A percentile compares a stretch with the other conserved stretches of the same genome.
Conservation (phyloP, 2,888 invertebrate genomes). For the Unio pictorum region DNA sequence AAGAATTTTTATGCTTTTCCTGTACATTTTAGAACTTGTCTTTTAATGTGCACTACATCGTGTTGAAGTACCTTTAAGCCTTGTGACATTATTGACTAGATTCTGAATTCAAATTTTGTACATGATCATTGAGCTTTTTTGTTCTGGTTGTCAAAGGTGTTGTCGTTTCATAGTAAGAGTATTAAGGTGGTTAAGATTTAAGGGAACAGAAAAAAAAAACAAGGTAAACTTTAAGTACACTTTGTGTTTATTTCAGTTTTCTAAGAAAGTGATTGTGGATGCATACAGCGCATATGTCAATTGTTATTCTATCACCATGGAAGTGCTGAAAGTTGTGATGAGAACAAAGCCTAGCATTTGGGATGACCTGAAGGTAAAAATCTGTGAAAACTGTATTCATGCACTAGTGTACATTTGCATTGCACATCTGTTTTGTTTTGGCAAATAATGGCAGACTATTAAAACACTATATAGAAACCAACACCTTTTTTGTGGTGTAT, state of each 20-base stretch:
- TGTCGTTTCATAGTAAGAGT: no score
- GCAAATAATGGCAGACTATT: no score
- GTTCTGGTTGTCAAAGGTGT: background rate
- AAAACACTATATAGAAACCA: no score
- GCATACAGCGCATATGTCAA: constrained; percentile 96
- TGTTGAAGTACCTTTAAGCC: background rate
- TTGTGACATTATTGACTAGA: background rate
- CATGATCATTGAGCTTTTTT: background rate
- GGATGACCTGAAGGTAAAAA: constrained; percentile 85
- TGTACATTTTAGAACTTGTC: no score
- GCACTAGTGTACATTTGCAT: no score
- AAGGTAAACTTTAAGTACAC: background rate
- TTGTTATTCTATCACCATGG: constrained; percentile 96
- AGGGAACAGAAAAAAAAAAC: no score
- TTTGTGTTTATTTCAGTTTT: constrained; percentile 76
- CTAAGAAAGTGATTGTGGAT: constrained; percentile 92
- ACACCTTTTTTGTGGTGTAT: no score
- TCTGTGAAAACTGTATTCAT: background rate
- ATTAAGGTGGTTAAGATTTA: no score
- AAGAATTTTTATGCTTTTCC: no score
- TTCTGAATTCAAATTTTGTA: constrained; percentile 3
- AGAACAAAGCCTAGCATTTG: constrained; percentile 92
- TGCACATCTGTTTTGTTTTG: no score
- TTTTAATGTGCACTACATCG: no score
- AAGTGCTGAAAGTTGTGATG: constrained; percentile 92